Evolutionary conservation across 2,797 vertebrate species (phyloP).

Genomic region (Pyrocephalus nanus): DNA sequence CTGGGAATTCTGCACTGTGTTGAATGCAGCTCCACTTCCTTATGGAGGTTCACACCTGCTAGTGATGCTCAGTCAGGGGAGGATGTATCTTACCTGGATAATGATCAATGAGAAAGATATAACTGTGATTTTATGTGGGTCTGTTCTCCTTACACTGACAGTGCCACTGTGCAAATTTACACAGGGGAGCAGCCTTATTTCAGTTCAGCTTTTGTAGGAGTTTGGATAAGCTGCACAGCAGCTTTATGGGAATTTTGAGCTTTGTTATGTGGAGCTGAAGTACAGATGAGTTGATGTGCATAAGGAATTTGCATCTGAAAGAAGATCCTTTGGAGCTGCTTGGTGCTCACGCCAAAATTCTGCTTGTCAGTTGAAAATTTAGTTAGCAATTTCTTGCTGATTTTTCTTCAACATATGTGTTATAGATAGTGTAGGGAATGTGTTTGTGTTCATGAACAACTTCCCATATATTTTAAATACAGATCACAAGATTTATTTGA

Average conservation of each 20-base stretch:
- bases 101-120: background rate
- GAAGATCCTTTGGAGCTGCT: background rate
- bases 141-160: background rate
- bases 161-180: background rate
- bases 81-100: background rate
- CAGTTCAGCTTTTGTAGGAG: background rate
- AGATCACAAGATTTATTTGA: slow-evolving; percentile 69
- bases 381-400: background rate
- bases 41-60: background rate
- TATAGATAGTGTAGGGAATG: background rate
- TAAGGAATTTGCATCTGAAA: background rate
- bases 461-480: slow-evolving; percentile 26
- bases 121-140: background rate
- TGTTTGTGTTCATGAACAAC: slow-evolving; percentile 25
- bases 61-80: background rate
- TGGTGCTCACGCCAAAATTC: background rate
- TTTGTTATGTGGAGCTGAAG: background rate
- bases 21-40: background rate
- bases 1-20: background rate
- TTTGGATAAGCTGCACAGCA: background rate
- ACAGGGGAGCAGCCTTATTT: background rate
- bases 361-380: background rate
- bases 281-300: background rate
- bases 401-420: background rate
- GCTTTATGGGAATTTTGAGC: background rate